Conservation (phyloP, 2,797 vertebrate genomes). For the Phalloptychus januarius region DNA sequence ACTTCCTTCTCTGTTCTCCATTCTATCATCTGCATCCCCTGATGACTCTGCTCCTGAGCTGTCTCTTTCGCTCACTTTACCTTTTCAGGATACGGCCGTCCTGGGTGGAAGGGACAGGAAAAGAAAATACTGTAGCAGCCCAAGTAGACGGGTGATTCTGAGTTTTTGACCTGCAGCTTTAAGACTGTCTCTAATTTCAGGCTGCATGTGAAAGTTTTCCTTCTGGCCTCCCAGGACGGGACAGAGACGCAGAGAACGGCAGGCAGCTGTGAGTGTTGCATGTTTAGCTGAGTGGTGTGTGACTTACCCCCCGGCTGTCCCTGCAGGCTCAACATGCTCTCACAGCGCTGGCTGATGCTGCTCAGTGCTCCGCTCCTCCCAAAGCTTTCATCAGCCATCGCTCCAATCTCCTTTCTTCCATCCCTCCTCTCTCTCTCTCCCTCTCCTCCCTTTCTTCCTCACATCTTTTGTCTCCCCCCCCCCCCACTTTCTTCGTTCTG, state of each 20-base stretch:
- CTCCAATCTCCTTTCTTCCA: constrained; percentile 39
- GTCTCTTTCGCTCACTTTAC: constrained; percentile 19
- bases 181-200: not conserved
- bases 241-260: constrained; percentile 5
- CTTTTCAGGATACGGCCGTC: constrained; percentile 1
- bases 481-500: constrained; percentile 1
- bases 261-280: constrained; percentile 8
- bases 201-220: not conserved
- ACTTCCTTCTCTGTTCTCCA: constrained; percentile 17
- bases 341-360: constrained; percentile 56
- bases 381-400: constrained; percentile 63
- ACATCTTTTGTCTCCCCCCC: not conserved
- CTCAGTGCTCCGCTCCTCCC: constrained; percentile 57
- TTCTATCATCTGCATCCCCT: constrained; percentile 29
- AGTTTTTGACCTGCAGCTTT: constrained; percentile 17
- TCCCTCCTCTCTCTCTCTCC: not conserved
- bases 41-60: constrained; percentile 21
- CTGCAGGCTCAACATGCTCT: constrained; percentile 65
- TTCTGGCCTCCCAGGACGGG: constrained; percentile 10
- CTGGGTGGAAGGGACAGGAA: not conserved
- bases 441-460: not conserved
- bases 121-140: not conserved
- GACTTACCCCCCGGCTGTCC: constrained; percentile 77
- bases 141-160: not conserved
- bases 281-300: constrained; percentile 56